A percentile compares a stretch with the other conserved stretches of the same genome.
Evolutionary conservation across 2,888 invertebrate genomes (phyloP).

Genomic region (Ellobium chinense): DNA sequence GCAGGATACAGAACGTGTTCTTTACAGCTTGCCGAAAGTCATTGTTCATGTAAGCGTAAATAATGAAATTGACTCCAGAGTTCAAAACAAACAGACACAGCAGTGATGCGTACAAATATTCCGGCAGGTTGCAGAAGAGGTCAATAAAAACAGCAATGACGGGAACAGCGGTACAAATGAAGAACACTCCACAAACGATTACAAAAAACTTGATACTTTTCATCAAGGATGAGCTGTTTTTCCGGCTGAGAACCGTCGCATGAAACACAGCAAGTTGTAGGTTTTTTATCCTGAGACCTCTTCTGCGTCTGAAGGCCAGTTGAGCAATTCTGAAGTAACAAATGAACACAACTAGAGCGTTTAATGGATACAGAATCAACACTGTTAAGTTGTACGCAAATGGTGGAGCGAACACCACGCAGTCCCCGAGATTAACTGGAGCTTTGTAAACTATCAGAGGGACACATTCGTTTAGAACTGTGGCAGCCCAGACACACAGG

Average conservation of each 20-base stretch:
- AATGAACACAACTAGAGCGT: background rate
- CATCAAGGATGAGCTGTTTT: background rate
- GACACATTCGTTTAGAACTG: background rate
- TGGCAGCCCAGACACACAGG: background rate
- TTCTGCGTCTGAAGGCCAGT: slow-evolving; percentile 6
- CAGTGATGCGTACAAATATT: background rate
- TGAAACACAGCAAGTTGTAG: background rate
- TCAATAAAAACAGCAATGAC: background rate
- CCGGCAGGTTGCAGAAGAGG: background rate
- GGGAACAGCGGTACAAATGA: background rate
- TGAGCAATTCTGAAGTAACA: slow-evolving; percentile 9
- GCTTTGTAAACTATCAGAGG: background rate
- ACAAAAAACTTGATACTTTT: slow-evolving; percentile 15
- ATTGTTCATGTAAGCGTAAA: background rate
- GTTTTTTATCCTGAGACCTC: background rate
- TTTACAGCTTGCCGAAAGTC: background rate
- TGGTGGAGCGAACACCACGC: background rate
- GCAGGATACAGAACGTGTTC: background rate
- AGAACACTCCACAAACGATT: background rate
- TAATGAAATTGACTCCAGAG: background rate
- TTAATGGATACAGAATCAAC: background rate
- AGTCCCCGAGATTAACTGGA: background rate
- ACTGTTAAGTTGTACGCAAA: background rate
- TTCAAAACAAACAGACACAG: background rate
- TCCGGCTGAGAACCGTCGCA: background rate